Base-by-base conservation (phyloP, 2,797 vertebrate genomes). In the Pantherophis alleghaniensis region DNA sequence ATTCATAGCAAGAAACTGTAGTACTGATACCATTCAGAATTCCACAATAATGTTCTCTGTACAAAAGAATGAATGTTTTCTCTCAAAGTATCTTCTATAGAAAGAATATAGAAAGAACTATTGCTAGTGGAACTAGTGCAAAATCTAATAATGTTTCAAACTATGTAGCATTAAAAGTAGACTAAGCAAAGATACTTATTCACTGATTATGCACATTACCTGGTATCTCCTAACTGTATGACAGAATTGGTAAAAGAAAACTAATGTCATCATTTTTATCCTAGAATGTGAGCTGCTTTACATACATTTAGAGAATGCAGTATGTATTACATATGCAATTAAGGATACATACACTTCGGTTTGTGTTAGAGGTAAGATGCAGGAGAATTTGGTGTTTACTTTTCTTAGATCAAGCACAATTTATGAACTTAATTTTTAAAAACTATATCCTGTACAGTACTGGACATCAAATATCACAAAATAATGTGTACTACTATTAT, bases 1-100 rank as follows among this genome's bases (percentile, higher is more conserved):
- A 97, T 96, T 98, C 98, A 98, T 98, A 98, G 98, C 98, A 96
- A 98, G 98, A 98, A 98, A 98, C 97, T 97, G 96, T 97, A 97
- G 98, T 98, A 98, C 98, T 98, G 98, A 98, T 98, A 98, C 96
- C 98, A 98, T 98, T 97, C 98, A 98, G 97, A 98, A 98, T 98
- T 97, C 97, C 97, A 98, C 98, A 98, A 98, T 98, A 98, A 97
- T 98, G 98, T 98, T 98, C 98, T 98, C 98, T 98, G 98, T 98
- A 98, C 98, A 98, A 98, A 98, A 98, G 98, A 98, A 98, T 98
- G 97, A 97, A 97, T 98, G 97, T 97, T 98, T 98, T 98, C 97
- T 98, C 98, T 98, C 98, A 96, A 96, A 96, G 95, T 96, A 97
- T 97, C 97, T 97, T 97, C 96, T 95, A 97, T 97, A 98, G 96